phyloP scores from a whole-genome alignment of 2,888 invertebrate genomes.

The Sarcophaga caerulescens region DNA sequence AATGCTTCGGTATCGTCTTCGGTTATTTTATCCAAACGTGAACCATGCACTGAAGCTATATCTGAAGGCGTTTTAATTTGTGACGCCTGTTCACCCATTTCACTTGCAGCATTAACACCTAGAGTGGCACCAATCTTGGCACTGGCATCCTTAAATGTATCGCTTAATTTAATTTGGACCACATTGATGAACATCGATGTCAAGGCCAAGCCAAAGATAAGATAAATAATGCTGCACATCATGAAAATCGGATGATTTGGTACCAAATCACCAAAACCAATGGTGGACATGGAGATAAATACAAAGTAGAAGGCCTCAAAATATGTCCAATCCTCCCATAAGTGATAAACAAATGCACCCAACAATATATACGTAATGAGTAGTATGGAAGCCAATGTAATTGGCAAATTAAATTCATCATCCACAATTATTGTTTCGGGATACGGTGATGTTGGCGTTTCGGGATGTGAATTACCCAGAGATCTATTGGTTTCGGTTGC shows the following conservation, averaged over 20 bases:
- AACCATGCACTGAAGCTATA: slow-evolving; percentile 75
- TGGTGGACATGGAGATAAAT: slow-evolving; percentile 97
- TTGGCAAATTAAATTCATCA: slow-evolving; percentile 97
- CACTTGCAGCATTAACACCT: slow-evolving; percentile 85
- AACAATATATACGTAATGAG: slow-evolving; percentile 92
- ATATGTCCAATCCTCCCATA: slow-evolving; percentile 93
- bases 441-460: slow-evolving; percentile 89
- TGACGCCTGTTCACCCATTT: slow-evolving; percentile 68
- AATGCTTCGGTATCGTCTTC: slow-evolving; percentile 70
- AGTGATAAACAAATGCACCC: slow-evolving; percentile 90
- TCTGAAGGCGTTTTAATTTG: slow-evolving; percentile 76
- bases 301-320: slow-evolving; percentile 98
- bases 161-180: slow-evolving; percentile 91
- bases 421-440: slow-evolving; percentile 90
- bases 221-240: slow-evolving; percentile 95
- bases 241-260: slow-evolving; percentile 93
- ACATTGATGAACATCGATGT: slow-evolving; percentile 99
- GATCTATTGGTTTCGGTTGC: slow-evolving; percentile 70
- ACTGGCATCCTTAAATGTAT: slow-evolving; percentile 92
- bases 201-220: slow-evolving; percentile 96
- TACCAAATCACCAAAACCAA: slow-evolving; percentile 97
- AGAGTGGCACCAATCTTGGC: slow-evolving; percentile 93
- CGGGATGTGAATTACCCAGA: slow-evolving; percentile 78
- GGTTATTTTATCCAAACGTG: slow-evolving; percentile 76
- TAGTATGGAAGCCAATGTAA: slow-evolving; percentile 92